These are phyloP conservation scores for Lysandra bellargus DNA, from an alignment of 2,888 invertebrate genomes.

Conservation along the genomic window DNA sequence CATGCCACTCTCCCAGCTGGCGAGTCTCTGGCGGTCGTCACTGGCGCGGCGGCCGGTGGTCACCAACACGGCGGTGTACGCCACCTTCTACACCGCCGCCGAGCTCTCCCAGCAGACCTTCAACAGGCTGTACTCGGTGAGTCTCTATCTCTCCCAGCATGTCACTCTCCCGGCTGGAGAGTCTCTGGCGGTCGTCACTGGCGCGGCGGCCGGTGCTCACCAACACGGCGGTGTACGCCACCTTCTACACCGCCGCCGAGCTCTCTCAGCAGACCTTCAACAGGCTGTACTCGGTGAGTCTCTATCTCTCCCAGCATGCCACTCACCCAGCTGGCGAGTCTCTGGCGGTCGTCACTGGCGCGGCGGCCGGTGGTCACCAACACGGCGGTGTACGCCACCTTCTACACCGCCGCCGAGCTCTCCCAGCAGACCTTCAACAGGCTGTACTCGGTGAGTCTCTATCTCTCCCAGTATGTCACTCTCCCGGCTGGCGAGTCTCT, in stretches of 20 bases:
- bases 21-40: slow-evolving; percentile 38
- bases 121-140: slow-evolving; percentile 84
- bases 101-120: slow-evolving; percentile 89
- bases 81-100: slow-evolving; percentile 88
- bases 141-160: too few relatives aligned
- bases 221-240: slow-evolving; percentile 85
- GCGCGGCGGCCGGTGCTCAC: slow-evolving; percentile 75
- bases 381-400: slow-evolving; percentile 85
- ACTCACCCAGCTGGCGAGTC: too few relatives aligned
- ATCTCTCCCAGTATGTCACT: too few relatives aligned
- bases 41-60: slow-evolving; percentile 75
- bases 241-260: slow-evolving; percentile 89
- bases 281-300: slow-evolving; percentile 83
- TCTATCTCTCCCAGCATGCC: too few relatives aligned
- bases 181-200: slow-evolving; percentile 49
- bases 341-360: slow-evolving; percentile 52
- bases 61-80: slow-evolving; percentile 84
- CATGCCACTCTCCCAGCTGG: too few relatives aligned
- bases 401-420: slow-evolving; percentile 89
- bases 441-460: slow-evolving; percentile 80
- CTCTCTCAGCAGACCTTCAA: slow-evolving; percentile 88
- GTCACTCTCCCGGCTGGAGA: too few relatives aligned
- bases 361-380: slow-evolving; percentile 78
- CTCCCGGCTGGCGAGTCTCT: too few relatives aligned
- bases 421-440: slow-evolving; percentile 88